Conservation (phyloP, 2,113 vertebrate genomes). For the Motacilla alba region DNA sequence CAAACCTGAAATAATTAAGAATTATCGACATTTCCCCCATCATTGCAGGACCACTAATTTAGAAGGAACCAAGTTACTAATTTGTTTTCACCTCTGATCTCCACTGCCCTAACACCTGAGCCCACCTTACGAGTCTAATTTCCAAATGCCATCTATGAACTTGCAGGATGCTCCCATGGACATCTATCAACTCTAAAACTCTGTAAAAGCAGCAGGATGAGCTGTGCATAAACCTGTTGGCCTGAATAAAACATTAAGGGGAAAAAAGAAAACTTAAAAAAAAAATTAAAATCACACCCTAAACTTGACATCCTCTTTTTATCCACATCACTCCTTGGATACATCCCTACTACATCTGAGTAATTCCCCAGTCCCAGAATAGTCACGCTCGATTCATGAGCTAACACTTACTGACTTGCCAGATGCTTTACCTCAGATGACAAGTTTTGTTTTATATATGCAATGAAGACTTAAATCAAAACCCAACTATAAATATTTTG, state of each 20-base stretch:
- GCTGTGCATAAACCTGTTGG: not conserved
- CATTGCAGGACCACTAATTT: not conserved
- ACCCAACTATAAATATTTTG: conserved; percentile 40
- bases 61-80: not conserved
- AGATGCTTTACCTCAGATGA: conserved; percentile 37
- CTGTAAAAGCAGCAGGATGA: not conserved
- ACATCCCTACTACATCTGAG: not conserved
- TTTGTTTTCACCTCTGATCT: too few relatives aligned
- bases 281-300: not conserved
- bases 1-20: not conserved
- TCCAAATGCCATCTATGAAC: not conserved
- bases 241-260: not conserved
- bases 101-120: not conserved
- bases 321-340: not conserved
- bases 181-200: not conserved
- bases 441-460: conserved; percentile 1
- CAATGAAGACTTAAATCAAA: conserved; percentile 12
- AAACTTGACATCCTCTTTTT: not conserved
- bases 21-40: not conserved
- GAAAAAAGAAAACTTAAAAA: not conserved
- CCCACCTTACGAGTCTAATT: rapidly evolving
- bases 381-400: not conserved
- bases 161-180: not conserved
- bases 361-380: not conserved
- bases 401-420: not conserved